Conservation (phyloP, 2,888 invertebrate genomes). For the Polia nebulosa region DNA sequence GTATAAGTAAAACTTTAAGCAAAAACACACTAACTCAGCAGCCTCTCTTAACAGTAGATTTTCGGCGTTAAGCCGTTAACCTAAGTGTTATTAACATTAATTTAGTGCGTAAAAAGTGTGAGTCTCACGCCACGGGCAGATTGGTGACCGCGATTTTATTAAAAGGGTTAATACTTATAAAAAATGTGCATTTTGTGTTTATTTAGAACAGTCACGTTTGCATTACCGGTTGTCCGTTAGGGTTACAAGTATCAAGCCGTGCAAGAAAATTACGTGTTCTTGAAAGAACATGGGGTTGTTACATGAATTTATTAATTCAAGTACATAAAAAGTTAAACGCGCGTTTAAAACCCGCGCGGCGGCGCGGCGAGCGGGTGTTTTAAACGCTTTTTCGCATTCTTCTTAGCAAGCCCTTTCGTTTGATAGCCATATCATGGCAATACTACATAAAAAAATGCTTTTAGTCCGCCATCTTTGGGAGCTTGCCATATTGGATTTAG, state of each 20-base stretch:
- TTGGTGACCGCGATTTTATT: slow-evolving; percentile 45
- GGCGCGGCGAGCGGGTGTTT: no score
- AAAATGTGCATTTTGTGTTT: slow-evolving; percentile 26
- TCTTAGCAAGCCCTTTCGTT: no score
- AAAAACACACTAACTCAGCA: not conserved
- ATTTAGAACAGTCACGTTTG: slow-evolving; percentile 33
- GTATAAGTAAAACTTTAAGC: slow-evolving; percentile 31
- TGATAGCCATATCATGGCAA: no score
- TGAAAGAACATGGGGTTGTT: slow-evolving; percentile 3
- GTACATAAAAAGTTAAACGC: no score
- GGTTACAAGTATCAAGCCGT: slow-evolving; percentile 31
- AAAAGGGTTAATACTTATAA: slow-evolving; percentile 35
- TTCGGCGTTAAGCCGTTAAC: slow-evolving; percentile 46
- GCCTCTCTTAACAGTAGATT: slow-evolving; percentile 23
- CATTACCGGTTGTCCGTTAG: slow-evolving; percentile 27
- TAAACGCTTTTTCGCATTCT: no score
- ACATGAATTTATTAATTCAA: not conserved
- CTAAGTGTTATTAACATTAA: slow-evolving; percentile 48
- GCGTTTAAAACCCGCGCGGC: no score
- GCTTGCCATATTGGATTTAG: no score
- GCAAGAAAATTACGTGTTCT: slow-evolving; percentile 12
- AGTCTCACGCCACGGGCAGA: slow-evolving; percentile 27
- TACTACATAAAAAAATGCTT: no score
- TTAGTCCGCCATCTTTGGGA: no score
- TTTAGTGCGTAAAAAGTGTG: slow-evolving; percentile 40